phyloP scores from a whole-genome alignment of 2,888 invertebrate genomes.

The Nomada goodeniana region DNA sequence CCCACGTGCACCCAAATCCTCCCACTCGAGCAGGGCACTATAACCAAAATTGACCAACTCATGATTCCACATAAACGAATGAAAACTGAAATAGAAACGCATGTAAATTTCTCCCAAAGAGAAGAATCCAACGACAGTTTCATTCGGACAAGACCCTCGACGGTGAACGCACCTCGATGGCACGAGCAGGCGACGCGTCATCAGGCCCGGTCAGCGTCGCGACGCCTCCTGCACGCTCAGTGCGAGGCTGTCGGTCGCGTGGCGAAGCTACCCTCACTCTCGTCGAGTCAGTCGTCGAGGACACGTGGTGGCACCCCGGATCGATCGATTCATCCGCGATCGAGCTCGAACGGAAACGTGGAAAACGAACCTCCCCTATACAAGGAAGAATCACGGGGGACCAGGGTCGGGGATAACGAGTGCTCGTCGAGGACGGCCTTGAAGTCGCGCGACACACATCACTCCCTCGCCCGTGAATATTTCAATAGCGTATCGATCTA shows the following conservation, averaged over 20 bases:
- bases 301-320: slow-evolving; percentile 25
- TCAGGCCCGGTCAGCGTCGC: slow-evolving; percentile 67
- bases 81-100: no score
- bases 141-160: no score
- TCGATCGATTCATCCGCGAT: slow-evolving; percentile 40
- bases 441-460: slow-evolving; percentile 54
- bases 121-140: no score
- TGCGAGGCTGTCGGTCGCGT: slow-evolving; percentile 64
- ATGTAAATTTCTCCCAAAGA: no score
- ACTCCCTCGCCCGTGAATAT: slow-evolving; percentile 62
- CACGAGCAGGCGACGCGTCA: slow-evolving; percentile 27
- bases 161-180: not conserved
- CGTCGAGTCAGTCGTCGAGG: slow-evolving; percentile 17
- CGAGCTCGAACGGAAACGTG: not conserved
- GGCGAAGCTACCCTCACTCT: slow-evolving; percentile 38
- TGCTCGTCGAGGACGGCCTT: slow-evolving; percentile 49
- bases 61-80: no score
- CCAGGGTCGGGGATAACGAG: slow-evolving; percentile 49
- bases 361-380: not conserved
- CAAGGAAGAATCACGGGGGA: slow-evolving; percentile 2
- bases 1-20: no score
- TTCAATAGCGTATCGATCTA: slow-evolving; percentile 68
- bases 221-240: slow-evolving; percentile 68
- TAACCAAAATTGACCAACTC: no score
- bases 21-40: no score